Evolutionary conservation across 2,888 invertebrate genomes (phyloP).

Genomic region (Mycalesis mineus): DNA sequence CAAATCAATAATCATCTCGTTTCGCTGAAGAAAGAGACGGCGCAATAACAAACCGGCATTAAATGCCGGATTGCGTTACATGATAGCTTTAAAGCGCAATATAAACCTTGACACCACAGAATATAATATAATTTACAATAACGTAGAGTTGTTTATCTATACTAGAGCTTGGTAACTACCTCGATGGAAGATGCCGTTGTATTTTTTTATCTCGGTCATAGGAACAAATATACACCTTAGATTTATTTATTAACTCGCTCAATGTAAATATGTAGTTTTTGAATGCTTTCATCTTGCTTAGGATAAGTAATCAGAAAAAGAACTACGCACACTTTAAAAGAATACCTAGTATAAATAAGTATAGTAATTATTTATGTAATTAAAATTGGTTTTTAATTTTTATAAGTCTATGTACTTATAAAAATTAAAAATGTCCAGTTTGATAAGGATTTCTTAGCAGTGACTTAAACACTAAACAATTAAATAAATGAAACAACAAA

Average conservation of each 20-base stretch:
- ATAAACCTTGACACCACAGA: slow-evolving; percentile 41
- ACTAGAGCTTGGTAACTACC: slow-evolving; percentile 40
- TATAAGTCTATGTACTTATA: no score
- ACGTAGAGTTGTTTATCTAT: slow-evolving; percentile 23
- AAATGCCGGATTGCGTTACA: slow-evolving; percentile 57
- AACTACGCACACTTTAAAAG: no score
- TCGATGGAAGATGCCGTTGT: slow-evolving; percentile 46
- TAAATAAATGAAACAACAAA: no score
- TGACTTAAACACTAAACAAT: no score
- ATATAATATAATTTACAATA: slow-evolving; percentile 39
- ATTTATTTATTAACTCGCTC: background rate
- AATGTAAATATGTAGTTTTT: background rate
- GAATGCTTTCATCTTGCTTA: no score
- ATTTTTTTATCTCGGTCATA: slow-evolving; percentile 35
- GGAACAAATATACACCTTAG: background rate
- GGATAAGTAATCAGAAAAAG: no score
- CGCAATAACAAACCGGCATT: slow-evolving; percentile 76
- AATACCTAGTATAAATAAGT: no score
- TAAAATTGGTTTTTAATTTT: no score
- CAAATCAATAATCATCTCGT: slow-evolving; percentile 77
- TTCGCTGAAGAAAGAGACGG: slow-evolving; percentile 68
- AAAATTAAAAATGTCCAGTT: no score
- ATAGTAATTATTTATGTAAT: no score
- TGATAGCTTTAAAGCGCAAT: slow-evolving; percentile 35
- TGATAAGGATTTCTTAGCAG: no score